A percentile compares a stretch with the other conserved stretches of the same genome.
Conservation (phyloP, 2,797 vertebrate species). For the Aratinga solstitialis region DNA sequence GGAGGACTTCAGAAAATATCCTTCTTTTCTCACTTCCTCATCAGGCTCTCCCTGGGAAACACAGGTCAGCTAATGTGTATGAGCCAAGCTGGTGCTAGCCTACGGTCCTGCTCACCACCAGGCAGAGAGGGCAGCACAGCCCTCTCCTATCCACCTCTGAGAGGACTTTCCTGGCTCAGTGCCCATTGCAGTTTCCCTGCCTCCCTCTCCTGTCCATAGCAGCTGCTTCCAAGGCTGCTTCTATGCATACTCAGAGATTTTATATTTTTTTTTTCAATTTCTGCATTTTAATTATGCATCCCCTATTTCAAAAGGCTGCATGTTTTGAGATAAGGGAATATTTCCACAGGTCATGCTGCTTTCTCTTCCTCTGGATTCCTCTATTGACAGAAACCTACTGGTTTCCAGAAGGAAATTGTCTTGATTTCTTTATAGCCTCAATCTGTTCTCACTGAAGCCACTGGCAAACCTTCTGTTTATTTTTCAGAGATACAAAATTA, state of each 20-base stretch:
- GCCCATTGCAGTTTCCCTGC: not conserved
- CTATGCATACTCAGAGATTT: not conserved
- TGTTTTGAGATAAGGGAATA: conserved; percentile 9
- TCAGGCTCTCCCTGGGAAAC: not conserved
- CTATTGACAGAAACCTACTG: not conserved
- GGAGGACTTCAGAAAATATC: not conserved
- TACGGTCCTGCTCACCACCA: not conserved
- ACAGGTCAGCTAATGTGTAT: fast-evolving
- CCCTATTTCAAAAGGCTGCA: conserved; percentile 4
- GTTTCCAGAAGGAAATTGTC: conserved; percentile 47
- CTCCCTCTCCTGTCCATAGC: not conserved
- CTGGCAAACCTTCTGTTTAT: conserved; percentile 40
- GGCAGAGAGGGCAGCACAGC: not conserved
- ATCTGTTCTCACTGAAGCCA: conserved; percentile 23
- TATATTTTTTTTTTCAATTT: not conserved
- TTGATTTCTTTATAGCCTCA: conserved; percentile 37
- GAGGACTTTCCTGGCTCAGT: not conserved
- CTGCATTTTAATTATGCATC: not conserved
- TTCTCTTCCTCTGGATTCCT: conserved; percentile 20
- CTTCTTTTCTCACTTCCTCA: not conserved
- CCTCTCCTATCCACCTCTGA: not conserved
- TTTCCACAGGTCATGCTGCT: conserved; percentile 12
- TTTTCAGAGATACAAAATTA: conserved; percentile 27
- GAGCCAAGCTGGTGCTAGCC: not conserved
- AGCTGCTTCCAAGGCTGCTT: not conserved